Evolutionary conservation across 2,888 invertebrate genomes (phyloP).

Genomic region (Fragum whitleyi): DNA sequence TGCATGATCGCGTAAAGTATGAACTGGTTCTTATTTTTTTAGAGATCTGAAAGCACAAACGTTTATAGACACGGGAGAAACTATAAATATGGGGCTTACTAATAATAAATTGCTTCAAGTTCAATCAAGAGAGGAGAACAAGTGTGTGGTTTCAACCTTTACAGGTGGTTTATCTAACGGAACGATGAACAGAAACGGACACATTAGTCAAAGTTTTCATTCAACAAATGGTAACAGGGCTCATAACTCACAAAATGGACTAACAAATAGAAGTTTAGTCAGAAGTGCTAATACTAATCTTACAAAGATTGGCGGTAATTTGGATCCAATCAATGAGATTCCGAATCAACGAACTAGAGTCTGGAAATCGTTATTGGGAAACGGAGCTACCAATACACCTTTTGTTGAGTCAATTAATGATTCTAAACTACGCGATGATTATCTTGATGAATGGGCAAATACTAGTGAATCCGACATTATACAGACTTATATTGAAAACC

Average conservation of each 20-base stretch:
- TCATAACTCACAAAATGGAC: background rate
- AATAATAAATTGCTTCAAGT: slow-evolving; percentile 20
- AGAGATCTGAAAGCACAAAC: no score
- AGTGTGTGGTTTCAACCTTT: no score
- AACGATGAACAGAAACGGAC: background rate
- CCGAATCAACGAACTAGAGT: slow-evolving; percentile 12
- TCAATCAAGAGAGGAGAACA: background rate
- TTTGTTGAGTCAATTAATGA: background rate
- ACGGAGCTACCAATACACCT: background rate
- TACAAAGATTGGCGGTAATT: background rate
- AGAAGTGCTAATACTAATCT: background rate
- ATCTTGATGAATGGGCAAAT: background rate
- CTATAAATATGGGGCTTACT: slow-evolving; percentile 5
- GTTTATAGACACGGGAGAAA: no score
- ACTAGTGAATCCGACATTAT: background rate
- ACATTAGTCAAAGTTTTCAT: background rate
- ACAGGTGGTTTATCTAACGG: background rate
- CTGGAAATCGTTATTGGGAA: background rate
- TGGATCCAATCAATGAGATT: slow-evolving; percentile 6
- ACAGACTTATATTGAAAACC: background rate
- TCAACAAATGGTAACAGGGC: background rate
- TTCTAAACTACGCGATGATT: no score
- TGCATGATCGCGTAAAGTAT: no score
- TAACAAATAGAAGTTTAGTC: background rate
- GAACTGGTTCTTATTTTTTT: no score